Conservation (phyloP, 2,797 vertebrate genomes). For the Labeo calbasu region DNA sequence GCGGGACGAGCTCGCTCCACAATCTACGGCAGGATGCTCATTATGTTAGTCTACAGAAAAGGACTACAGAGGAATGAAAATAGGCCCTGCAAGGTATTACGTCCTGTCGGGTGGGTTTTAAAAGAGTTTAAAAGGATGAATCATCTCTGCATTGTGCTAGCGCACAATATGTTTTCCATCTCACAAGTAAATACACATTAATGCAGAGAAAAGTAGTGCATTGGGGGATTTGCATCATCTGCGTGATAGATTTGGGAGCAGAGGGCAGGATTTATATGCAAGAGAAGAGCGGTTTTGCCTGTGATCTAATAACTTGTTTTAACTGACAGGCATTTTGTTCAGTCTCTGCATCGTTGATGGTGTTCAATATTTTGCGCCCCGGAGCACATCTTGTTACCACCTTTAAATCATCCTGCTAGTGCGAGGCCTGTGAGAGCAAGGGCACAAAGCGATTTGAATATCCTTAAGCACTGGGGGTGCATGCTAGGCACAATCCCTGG, state of each 20-base stretch:
- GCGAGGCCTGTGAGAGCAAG: slow-evolving; percentile 40
- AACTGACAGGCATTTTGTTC: slow-evolving; percentile 55
- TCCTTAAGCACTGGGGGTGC: slow-evolving; percentile 53
- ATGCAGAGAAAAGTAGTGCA: slow-evolving; percentile 30
- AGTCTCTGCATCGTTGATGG: slow-evolving; percentile 64
- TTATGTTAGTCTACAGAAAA: slow-evolving; percentile 6
- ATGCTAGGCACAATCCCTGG: slow-evolving; percentile 39
- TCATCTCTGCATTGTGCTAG: slow-evolving; percentile 2
- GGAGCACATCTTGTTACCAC: slow-evolving; percentile 77
- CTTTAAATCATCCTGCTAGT: slow-evolving; percentile 78
- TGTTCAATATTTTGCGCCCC: slow-evolving; percentile 85
- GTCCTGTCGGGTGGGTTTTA: not conserved
- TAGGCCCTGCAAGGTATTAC: slow-evolving; percentile 23
- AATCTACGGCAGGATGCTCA: slow-evolving; percentile 12
- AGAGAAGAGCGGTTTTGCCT: slow-evolving; percentile 11
- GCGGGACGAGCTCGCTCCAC: slow-evolving; percentile 30
- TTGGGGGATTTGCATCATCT: slow-evolving; percentile 19
- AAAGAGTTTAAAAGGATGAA: slow-evolving; percentile 24
- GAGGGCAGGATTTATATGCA: slow-evolving; percentile 37
- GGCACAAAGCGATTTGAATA: slow-evolving; percentile 53
- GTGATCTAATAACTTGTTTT: slow-evolving; percentile 53
- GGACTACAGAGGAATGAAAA: slow-evolving; percentile 15
- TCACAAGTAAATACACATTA: slow-evolving; percentile 24
- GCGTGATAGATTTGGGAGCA: slow-evolving; percentile 1
- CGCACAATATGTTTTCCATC: slow-evolving; percentile 12